These are phyloP conservation scores for Atractosteus spatula DNA, from an alignment of 2,113 vertebrate species.

Conservation along the genomic window DNA sequence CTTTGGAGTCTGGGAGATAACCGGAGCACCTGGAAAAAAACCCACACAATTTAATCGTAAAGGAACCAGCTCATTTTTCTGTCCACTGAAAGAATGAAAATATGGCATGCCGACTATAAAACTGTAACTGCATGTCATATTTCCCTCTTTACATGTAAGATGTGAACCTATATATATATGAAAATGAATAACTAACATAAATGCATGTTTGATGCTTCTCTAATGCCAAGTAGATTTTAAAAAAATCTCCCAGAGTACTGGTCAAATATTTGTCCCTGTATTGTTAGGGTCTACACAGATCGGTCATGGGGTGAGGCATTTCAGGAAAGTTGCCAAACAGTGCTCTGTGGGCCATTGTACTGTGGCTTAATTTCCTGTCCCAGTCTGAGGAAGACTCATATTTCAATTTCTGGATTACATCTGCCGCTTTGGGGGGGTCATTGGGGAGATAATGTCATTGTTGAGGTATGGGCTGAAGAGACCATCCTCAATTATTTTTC, in stretches of 20 bases:
- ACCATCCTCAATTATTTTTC: slow-evolving; percentile 15
- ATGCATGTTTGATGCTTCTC: not conserved
- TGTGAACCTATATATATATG: too few relatives aligned
- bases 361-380: slow-evolving; percentile 17
- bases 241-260: not conserved
- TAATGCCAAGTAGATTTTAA: not conserved
- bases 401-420: slow-evolving; percentile 51
- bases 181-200: not conserved
- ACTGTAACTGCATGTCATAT: too few relatives aligned
- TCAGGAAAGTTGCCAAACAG: not conserved
- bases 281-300: not conserved
- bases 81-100: too few relatives aligned
- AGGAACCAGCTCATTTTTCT: too few relatives aligned
- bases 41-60: too few relatives aligned
- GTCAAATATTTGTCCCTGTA: not conserved
- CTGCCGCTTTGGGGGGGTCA: slow-evolving; percentile 37
- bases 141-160: too few relatives aligned
- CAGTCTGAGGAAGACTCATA: slow-evolving; percentile 36
- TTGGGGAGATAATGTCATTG: slow-evolving; percentile 29
- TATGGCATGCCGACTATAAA: too few relatives aligned
- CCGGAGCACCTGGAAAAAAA: too few relatives aligned
- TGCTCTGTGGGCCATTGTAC: not conserved
- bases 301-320: not conserved
- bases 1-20: too few relatives aligned
- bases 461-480: slow-evolving; percentile 29